Conservation (phyloP, 2,113 vertebrate genomes). For the Neomonachus schauinslandi region DNA sequence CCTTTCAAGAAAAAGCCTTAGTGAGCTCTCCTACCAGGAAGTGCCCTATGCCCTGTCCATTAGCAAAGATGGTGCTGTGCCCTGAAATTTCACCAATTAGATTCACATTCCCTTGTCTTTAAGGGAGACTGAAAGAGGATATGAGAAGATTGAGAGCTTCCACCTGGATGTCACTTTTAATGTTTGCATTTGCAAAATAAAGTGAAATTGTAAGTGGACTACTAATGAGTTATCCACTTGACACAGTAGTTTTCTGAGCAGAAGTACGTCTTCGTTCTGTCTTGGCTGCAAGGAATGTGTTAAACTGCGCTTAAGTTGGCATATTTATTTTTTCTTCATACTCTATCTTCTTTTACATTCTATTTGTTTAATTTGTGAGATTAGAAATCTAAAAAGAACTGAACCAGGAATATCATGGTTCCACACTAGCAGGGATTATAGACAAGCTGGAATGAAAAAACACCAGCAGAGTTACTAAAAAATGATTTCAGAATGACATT, state of each 20-base stretch:
- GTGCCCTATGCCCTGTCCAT: background rate
- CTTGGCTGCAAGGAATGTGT: background rate
- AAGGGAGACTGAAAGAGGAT: background rate
- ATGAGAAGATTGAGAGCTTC: background rate
- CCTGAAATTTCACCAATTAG: background rate
- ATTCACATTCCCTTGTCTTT: background rate
- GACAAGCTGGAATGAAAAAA: background rate
- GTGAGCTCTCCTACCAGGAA: background rate
- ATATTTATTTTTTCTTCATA: conserved; percentile 5
- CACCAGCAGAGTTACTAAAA: background rate
- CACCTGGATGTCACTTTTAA: background rate
- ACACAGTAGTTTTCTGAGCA: background rate
- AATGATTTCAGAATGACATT: background rate
- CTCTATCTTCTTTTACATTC: background rate
- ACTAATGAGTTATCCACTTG: background rate
- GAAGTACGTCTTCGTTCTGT: background rate
- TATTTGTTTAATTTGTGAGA: background rate
- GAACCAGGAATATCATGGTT: conserved; percentile 28
- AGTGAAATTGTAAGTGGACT: background rate
- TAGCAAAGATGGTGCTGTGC: background rate
- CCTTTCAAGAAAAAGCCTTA: background rate
- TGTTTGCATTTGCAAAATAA: background rate
- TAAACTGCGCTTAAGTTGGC: background rate
- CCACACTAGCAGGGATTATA: background rate
- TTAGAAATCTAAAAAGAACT: conserved; percentile 10